phyloP scores from a whole-genome alignment of 2,888 invertebrate genomes.

The Apodemia zela region DNA sequence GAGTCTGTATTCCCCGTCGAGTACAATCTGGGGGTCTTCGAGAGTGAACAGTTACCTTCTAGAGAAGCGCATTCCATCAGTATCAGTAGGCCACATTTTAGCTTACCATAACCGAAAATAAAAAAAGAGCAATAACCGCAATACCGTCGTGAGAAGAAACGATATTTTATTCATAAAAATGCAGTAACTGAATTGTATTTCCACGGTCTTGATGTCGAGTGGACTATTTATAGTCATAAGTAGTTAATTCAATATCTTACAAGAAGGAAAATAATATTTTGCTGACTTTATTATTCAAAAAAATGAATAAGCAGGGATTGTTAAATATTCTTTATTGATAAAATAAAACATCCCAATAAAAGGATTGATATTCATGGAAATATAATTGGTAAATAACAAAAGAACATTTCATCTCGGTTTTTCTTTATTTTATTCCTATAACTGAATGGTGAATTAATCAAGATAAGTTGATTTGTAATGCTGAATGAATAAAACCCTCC shows the following conservation, averaged over 20 bases:
- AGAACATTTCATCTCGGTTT: neutral
- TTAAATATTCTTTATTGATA: neutral
- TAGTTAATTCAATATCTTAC: neutral
- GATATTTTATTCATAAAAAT: no score
- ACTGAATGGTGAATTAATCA: slow-evolving; percentile 1
- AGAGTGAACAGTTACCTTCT: no score
- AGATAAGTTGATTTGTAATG: slow-evolving; percentile 5
- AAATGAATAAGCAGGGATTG: neutral
- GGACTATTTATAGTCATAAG: no score
- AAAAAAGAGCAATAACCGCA: no score
- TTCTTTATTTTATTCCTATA: slow-evolving; percentile 6
- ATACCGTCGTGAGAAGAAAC: no score
- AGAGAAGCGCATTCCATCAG: no score
- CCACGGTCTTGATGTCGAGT: no score
- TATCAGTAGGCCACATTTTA: no score
- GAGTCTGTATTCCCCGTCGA: no score
- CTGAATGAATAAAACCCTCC: neutral
- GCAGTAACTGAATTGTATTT: no score
- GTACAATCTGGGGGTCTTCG: no score
- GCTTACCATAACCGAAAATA: no score
- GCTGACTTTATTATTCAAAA: neutral
- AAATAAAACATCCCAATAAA: neutral
- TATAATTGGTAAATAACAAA: neutral
- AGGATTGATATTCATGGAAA: neutral
- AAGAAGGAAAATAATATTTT: neutral